These are phyloP conservation scores for Drosophila pseudotalamancana DNA, from an alignment of 2,888 invertebrate species.

Conservation along the genomic window DNA sequence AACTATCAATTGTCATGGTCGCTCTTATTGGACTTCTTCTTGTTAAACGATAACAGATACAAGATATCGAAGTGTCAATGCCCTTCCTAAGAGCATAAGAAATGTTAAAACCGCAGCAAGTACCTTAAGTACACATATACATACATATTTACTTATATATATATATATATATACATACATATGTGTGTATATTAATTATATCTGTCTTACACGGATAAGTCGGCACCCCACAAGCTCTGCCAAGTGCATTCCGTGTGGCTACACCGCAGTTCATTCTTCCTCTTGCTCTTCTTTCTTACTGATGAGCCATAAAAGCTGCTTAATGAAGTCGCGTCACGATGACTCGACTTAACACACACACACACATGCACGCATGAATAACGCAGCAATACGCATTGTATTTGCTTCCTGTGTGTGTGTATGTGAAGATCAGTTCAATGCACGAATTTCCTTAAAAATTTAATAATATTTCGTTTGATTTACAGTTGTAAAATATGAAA, in stretches of 20 bases:
- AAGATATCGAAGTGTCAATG: constrained; percentile 44
- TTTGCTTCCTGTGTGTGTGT: constrained; percentile 3
- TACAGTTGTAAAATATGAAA: constrained; percentile 4
- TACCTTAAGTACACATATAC: background rate
- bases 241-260: no score
- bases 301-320: constrained; percentile 39
- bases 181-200: background rate
- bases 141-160: background rate
- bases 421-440: constrained; percentile 31
- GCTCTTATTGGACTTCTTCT: background rate
- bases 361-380: constrained; percentile 5
- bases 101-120: constrained; percentile 21
- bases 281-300: background rate
- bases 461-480: background rate
- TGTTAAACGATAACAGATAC: constrained; percentile 8
- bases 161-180: background rate
- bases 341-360: constrained; percentile 49
- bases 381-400: constrained; percentile 10
- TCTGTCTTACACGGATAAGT: background rate
- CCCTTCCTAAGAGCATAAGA: constrained; percentile 9
- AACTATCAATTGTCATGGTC: background rate
- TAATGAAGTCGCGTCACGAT: constrained; percentile 50
- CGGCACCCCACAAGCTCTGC: constrained; percentile 2
- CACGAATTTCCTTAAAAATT: background rate
- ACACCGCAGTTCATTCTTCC: constrained; percentile 5